phyloP scores from a whole-genome alignment of 2,113 vertebrate species.

The Brienomyrus brachyistius region DNA sequence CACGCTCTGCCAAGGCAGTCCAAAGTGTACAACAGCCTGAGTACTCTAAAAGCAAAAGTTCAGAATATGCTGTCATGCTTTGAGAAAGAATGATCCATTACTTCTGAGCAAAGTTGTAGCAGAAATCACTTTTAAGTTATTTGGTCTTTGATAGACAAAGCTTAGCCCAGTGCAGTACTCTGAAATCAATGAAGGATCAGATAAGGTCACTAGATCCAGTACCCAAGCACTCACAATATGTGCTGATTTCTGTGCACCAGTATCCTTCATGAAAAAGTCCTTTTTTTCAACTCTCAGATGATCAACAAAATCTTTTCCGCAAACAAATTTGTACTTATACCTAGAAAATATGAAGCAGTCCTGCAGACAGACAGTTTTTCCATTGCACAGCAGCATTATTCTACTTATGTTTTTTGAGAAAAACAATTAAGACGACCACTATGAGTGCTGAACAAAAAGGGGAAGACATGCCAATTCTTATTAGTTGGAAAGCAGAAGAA shows the following conservation, averaged over 20 bases:
- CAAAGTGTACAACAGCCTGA: background rate
- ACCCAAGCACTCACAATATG: background rate
- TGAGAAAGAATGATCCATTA: background rate
- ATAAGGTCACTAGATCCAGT: background rate
- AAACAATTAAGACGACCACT: background rate
- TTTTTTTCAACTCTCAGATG: background rate
- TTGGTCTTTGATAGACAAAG: background rate
- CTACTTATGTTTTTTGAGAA: background rate
- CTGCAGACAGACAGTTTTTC: background rate
- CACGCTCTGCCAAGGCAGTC: background rate
- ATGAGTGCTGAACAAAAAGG: background rate
- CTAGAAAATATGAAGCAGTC: background rate
- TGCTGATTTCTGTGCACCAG: background rate
- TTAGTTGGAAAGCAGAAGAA: background rate
- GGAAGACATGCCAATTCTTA: background rate
- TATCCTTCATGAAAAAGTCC: background rate
- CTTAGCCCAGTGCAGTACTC: background rate
- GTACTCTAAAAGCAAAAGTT: background rate
- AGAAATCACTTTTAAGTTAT: background rate
- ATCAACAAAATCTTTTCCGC: background rate
- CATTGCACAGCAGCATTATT: background rate
- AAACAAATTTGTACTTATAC: background rate
- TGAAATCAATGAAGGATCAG: background rate
- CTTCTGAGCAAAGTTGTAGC: background rate
- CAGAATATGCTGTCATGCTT: background rate